Base-by-base conservation (phyloP, 1,140 invertebrate species). In the Drosophila chauvacae region DNA sequence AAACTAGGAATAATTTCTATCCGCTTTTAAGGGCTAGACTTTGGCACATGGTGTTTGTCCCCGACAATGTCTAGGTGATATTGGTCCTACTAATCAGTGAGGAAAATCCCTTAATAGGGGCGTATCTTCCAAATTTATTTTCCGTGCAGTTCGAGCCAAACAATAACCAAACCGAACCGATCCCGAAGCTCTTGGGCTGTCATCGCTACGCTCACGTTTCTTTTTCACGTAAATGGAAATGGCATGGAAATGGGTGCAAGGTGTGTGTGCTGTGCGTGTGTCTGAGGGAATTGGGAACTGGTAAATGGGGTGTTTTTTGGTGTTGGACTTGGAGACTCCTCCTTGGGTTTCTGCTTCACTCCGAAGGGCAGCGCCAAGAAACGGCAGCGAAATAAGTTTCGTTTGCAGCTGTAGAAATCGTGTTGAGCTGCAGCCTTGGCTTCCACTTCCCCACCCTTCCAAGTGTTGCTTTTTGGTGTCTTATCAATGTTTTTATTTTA, bases 171-270 rank as follows among this genome's bases (percentile, higher is more conserved):
- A 45, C 62, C 62, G 50, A 79, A 56, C 57, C 70, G 57, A 41
- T 57, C 30, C 39, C 39, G 53, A 37, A 13, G n/a, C 48, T 48
- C 47, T 63, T 28, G 55, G 47, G 56, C 44, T 45, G 70, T 73
- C 55, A 55, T 59, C 28, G 63, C 61, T 61, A 59, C 23, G 60
- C 76, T 82, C 84, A 88, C 83, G 83, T 87, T 88, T 64, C 80
- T 62, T 20, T 71, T 57, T 64, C 77, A 78, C 60, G 68, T 82
- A 82, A 79, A 86, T 86, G 83, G 77, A 87, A 83, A 87, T 88
- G 80, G 56, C 76, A 87, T 87, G 84, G 77, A 87, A 87, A 84
- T 87, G 84, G 77, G 77, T 87, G 84, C 80, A 87, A 87, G 69
- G 63, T 73, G 64, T 76, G 71, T 73, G 58, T 56, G 35, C 33